Evolutionary conservation across 2,888 invertebrate species (phyloP).

Genomic region (Dryocosmus kuriphilus): DNA sequence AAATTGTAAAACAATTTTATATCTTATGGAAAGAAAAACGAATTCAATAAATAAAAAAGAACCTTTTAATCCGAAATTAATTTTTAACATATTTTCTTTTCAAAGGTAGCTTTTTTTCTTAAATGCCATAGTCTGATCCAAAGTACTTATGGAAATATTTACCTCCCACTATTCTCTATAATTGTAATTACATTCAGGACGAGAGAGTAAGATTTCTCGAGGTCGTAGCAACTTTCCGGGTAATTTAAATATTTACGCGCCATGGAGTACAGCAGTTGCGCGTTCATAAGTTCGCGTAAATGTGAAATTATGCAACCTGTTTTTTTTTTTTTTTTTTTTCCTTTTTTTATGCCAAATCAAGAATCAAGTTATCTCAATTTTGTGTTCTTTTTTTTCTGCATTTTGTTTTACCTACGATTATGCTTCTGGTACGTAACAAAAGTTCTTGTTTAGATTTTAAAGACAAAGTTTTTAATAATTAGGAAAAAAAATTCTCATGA

Average conservation of each 20-base stretch:
- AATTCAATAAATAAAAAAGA: no score
- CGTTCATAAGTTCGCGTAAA: constrained; percentile 36
- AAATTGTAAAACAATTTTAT: not conserved
- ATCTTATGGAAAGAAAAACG: no score
- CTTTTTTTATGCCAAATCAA: constrained; percentile 15
- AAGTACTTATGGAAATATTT: constrained; percentile 3
- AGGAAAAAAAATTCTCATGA: not conserved
- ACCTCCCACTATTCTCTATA: constrained; percentile 13
- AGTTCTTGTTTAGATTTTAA: not conserved
- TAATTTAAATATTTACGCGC: constrained; percentile 57
- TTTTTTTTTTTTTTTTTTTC: constrained; percentile 3
- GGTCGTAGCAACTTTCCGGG: constrained; percentile 48
- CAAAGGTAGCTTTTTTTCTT: no score
- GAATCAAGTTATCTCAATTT: constrained; percentile 24
- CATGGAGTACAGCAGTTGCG: constrained; percentile 53
- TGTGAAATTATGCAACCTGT: constrained; percentile 27
- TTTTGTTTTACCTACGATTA: not conserved
- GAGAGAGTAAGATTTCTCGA: constrained; percentile 49
- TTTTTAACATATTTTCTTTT: no score
- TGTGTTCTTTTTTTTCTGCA: not conserved
- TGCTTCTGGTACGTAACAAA: constrained; percentile 3
- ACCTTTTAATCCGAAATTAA: no score
- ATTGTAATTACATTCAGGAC: constrained; percentile 34
- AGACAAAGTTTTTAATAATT: not conserved
- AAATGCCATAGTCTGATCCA: not conserved